These are phyloP conservation scores for Lophochroa leadbeateri DNA, from an alignment of 2,113 vertebrate species.

Conservation along the genomic window DNA sequence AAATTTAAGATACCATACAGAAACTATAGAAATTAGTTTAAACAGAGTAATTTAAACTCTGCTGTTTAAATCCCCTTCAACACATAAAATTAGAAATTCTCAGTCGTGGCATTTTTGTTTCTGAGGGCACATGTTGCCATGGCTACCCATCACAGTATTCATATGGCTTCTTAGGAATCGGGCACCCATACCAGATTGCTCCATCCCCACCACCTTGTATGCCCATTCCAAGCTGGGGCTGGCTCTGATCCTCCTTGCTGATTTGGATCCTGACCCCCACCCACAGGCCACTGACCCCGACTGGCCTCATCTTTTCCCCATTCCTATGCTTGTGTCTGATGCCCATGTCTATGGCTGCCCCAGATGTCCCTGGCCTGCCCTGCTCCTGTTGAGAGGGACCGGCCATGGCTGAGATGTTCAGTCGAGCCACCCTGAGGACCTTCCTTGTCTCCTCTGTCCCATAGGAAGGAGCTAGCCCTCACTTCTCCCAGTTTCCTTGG, in stretches of 20 bases:
- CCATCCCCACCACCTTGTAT: background rate
- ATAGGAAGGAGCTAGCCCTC: background rate
- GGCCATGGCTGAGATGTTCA: background rate
- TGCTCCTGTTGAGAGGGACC: background rate
- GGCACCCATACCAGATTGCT: background rate
- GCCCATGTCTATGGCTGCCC: background rate
- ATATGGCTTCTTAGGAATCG: background rate
- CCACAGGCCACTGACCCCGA: background rate
- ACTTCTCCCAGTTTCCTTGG: background rate
- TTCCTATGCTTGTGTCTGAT: background rate
- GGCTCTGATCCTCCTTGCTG: background rate
- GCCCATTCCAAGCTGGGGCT: background rate
- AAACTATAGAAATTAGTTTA: background rate
- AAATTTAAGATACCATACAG: background rate
- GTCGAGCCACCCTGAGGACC: background rate
- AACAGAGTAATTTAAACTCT: background rate
- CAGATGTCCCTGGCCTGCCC: background rate
- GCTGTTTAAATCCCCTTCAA: background rate
- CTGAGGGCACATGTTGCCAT: background rate
- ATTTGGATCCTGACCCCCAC: background rate
- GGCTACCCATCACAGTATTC: background rate
- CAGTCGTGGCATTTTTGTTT: background rate
- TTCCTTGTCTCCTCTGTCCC: background rate
- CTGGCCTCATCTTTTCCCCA: background rate
- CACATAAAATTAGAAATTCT: background rate